Base-by-base conservation (phyloP, 2,797 vertebrate species). In the Microctenopoma steveboyesi region DNA sequence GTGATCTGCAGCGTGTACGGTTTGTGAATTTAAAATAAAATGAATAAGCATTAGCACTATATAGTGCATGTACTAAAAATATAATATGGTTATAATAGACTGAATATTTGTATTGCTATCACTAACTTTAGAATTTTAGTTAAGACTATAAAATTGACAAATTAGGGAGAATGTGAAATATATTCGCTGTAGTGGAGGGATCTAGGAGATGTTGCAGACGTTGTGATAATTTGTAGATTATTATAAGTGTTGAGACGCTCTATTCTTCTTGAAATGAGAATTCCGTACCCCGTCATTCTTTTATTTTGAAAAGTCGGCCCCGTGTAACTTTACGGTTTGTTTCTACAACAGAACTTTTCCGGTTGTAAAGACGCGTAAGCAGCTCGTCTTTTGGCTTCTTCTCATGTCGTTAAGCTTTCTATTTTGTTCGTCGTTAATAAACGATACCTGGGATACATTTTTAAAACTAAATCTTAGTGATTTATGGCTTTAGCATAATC, bases 311-410 rank as follows among this genome's bases (percentile, higher is more conserved):
- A 64, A 7, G 39, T 27, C 4, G 0, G 1, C 0, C 12, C 25
- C 4, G 1, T 9, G 11, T 46, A 15, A 7, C 15, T 14, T 6
- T 43, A 43, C 13, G 15, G 14, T 7, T 45, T 18, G 45, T 18
- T 47, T 25, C n/a, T 12, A 22, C 10, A 48, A 12, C 8, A 22
- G 0, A 8, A 2, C 12, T 48, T 27, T 74, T 78, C 78, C 28
- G 46, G 82, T 78, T 13, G 7, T 49, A 10, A 73, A 13, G 56
- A 57, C 68, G 68, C 40, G 18, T 58, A 37, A 58, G 28, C 73
- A 10, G 47, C 40, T 49, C 58, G 16, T 14, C 46, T 54, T 30
- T 8, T 4, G 5, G 2, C 12, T 42, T 4, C 14, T 7, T 16
- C 1, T 59, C 8, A 5, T 6, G 25, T 30, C 1, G 22, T 15